Percentiles rank a stretch among this genome's conserved stretches.
These are phyloP conservation scores for Drosophila nigritarsus DNA, from an alignment of 2,888 invertebrate genomes.

Conservation along the genomic window DNA sequence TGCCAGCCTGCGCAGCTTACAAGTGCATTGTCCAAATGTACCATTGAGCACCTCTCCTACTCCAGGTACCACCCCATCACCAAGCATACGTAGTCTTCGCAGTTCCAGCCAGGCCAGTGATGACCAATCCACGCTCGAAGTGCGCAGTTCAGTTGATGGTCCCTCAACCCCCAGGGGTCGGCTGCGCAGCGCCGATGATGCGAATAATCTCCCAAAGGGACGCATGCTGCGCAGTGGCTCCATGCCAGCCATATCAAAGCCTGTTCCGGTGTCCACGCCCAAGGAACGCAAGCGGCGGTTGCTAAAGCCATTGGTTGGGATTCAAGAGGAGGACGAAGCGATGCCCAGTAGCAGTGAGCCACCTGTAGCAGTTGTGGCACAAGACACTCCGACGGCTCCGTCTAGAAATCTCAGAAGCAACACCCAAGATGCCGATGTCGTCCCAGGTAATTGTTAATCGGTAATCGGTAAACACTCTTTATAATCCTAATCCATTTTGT, in stretches of 20 bases:
- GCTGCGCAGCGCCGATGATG: constrained; percentile 11
- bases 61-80: not conserved
- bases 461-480: not conserved
- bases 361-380: not conserved
- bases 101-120: constrained; percentile 4
- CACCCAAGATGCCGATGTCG: not conserved
- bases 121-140: not conserved
- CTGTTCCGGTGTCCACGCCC: constrained; percentile 33
- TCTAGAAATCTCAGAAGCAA: constrained; percentile 17
- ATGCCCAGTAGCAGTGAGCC: constrained; percentile 7
- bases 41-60: too few species aligned
- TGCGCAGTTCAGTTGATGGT: not conserved
- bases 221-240: constrained; percentile 31
- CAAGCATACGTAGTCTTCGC: constrained; percentile 2
- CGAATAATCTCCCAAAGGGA: not conserved
- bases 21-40: too few species aligned
- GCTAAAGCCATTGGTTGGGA: constrained; percentile 27
- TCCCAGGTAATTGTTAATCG: constrained; percentile 12
- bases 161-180: not conserved
- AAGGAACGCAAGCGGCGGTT: constrained; percentile 11
- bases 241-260: constrained; percentile 25
- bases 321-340: constrained; percentile 28
- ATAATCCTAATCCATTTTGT: not conserved
- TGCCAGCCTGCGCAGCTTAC: not conserved
- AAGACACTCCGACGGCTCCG: not conserved